Base-by-base conservation (phyloP, 2,888 invertebrate genomes). In the Strigamia maritima region DNA sequence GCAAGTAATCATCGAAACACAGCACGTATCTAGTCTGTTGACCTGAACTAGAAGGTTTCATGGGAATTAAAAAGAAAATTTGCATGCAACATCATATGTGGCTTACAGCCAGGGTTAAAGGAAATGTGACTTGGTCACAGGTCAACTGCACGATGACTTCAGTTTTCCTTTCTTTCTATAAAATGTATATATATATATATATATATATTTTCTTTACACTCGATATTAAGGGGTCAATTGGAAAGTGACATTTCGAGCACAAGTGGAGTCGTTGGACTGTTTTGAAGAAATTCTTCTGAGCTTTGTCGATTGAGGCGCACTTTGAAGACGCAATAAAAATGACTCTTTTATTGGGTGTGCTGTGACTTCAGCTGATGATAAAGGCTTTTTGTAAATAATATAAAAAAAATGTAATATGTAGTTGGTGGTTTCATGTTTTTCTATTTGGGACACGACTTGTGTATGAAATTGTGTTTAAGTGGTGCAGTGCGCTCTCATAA, bases 381-480 rank as follows among this genome's bases (percentile, higher is more conserved):
- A 60, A 16, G 8, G 60, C 60, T 60, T 60, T 60, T 60, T 22
- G 10, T 22, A 19, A 60, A 19, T 16, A 19, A 60, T 16, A 60
- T 4, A 60, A 14, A 44, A 44, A 44, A 44, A 44, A 44, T 44
- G 40, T 44, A 14, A 44, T 44, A 19, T 60, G 60, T 60, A 24
- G 60, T 60, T 60, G 60, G 60, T 60, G 60, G 60, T 60, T 60
- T 60, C 60, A 60, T 60, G 60, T 60, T 60, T 54, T 60, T 60
- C 60, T 60, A 60, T 60, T 60, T 60, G 22, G 60, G 60, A 60
- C 60, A 60, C 60, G 60, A 60, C 60, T 60, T 60, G 60, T 60
- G 60, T 60, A 60, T 60, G 60, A 60, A 60, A 60, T 60, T 60
- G 60, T 60, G 60, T 60, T 60, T 60, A 60, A 60, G 60, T 60